Evolutionary conservation across 1,140 invertebrate species (phyloP), one percentile per base, ranked within the genome.

Genomic region (Drosophila seguyi): DNA sequence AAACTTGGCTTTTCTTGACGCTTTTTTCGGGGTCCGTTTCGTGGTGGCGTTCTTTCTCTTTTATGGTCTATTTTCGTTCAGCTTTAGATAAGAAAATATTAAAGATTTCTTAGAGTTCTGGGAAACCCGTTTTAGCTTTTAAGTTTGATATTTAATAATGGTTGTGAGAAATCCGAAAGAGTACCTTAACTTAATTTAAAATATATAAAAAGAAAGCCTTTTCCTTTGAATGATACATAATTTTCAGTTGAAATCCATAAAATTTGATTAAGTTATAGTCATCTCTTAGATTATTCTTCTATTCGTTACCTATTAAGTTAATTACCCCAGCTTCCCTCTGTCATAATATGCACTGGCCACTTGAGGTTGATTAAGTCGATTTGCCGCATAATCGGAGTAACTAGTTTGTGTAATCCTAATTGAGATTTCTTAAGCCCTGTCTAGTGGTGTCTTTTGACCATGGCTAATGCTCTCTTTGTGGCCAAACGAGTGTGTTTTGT

Each of bases 401-500:
- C 69, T 72, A 72, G 36, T 72, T 72, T 50, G 14, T 29, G 11
- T 59, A 72, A 72, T 72, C 66, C 53, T 72, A 59, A 72, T 72
- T 72, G 66, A 72, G 69, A 72, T 72, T 72, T 72, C 53, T 31
- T 67, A 36, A 67, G 62, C 38, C 36, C 45, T 16, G 25, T 6
- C 7, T 38, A 42, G 20, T 41, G 22, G 6, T 16, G 34, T 18
- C 20, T 20, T 31, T 41, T 25, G 42, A n/a, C 22, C 44, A 20
- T 45, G 31, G 39, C 45, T 74, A 61, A 74, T 61, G 57, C 56
- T 48, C 22, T 52, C 47, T 80, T 60, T 62, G 45, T 41, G 41
- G 39, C 18, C 42, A 44, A 72, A 79, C 48, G 63, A 71, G 68
- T 82, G 71, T 73, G 71, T 59, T 65, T 76, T 80, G 41, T 76